Conservation (phyloP, 2,888 invertebrate genomes). For the Nephrotoma flavescens region DNA sequence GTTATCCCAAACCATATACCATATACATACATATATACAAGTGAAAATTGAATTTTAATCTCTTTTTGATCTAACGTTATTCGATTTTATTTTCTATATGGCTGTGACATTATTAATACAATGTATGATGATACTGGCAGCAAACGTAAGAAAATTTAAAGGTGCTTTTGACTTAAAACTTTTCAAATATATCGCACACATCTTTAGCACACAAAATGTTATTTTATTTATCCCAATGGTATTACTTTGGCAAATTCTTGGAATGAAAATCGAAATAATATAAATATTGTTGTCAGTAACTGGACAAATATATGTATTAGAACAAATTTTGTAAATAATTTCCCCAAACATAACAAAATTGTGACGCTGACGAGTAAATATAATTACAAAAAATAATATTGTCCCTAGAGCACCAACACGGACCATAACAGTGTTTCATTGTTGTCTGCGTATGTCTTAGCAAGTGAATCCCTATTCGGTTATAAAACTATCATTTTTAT, state of each 20-base stretch:
- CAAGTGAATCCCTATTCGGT: too few species aligned
- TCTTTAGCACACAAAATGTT: not conserved
- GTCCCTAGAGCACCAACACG: not conserved
- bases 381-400: not conserved
- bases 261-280: not conserved
- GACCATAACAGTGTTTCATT: not conserved
- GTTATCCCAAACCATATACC: not conserved
- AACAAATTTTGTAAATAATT: not conserved
- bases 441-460: too few species aligned
- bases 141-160: not conserved
- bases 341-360: not conserved
- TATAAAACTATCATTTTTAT: too few species aligned
- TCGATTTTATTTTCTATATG: not conserved
- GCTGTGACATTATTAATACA: not conserved
- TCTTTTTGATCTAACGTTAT: not conserved
- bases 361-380: not conserved
- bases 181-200: too few species aligned
- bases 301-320: too few species aligned
- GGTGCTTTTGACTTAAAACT: not conserved
- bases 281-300: too few species aligned
- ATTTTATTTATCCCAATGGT: not conserved
- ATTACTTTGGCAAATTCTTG: not conserved
- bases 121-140: not conserved
- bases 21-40: too few species aligned
- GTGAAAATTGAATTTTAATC: not conserved